Conservation (phyloP, 2,113 vertebrate species). For the Elephas maximus region DNA sequence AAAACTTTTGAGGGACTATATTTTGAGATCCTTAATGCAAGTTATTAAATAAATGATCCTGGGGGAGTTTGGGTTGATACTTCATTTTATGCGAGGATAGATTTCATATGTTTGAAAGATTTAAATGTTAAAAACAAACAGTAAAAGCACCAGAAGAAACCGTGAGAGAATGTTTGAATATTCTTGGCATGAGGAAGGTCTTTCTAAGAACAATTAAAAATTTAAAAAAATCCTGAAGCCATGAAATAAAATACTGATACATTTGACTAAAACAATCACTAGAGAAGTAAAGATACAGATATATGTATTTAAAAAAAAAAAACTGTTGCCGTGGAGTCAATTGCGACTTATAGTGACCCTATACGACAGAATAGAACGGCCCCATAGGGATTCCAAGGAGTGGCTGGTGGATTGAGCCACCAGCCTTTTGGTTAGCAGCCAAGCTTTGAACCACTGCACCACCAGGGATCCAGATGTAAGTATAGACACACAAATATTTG, state of each 20-base stretch:
- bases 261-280: background rate
- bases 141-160: background rate
- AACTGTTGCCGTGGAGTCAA: no score
- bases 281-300: background rate
- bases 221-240: background rate
- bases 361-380: no score
- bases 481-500: background rate
- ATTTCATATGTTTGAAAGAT: background rate
- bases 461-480: no score
- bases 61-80: background rate
- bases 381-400: no score
- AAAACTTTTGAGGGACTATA: background rate
- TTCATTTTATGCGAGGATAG: slow-evolving; percentile 19
- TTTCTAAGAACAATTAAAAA: background rate
- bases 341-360: no score
- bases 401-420: no score
- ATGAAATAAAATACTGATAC: background rate
- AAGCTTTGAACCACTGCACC: no score
- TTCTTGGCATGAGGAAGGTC: background rate
- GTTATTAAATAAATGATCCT: background rate
- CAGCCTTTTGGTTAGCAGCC: no score
- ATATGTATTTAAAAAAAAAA: background rate
- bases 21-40: background rate
- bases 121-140: background rate
- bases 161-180: background rate